phyloP scores from a whole-genome alignment of 1,140 invertebrate genomes.

The Xylocopa sonorina region DNA sequence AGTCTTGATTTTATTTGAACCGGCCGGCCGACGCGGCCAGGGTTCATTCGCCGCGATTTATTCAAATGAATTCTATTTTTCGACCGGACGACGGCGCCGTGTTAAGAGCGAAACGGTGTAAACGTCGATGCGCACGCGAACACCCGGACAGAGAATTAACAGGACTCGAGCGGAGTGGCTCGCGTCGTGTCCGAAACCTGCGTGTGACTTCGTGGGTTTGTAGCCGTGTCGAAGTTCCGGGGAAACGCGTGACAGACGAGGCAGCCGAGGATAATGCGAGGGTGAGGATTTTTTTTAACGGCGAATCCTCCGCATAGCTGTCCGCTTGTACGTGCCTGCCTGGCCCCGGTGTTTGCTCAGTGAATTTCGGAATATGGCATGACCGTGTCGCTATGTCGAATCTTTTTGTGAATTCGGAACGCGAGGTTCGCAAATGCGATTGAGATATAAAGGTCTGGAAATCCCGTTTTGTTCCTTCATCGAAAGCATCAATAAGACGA shows the following conservation, averaged over 20 bases:
- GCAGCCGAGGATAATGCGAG: background rate
- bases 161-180: background rate
- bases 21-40: background rate
- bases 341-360: too few species aligned
- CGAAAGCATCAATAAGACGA: too few species aligned
- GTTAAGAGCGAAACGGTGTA: slow-evolving; percentile 39
- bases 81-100: background rate
- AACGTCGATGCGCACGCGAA: slow-evolving; percentile 21
- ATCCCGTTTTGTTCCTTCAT: too few species aligned
- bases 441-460: too few species aligned
- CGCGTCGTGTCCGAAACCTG: background rate
- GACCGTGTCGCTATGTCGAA: too few species aligned
- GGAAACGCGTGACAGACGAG: slow-evolving; percentile 21
- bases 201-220: slow-evolving; percentile 15
- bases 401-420: too few species aligned
- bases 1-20: background rate
- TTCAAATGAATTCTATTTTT: slow-evolving; percentile 30
- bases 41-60: slow-evolving; percentile 2
- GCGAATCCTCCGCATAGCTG: background rate
- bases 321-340: too few species aligned
- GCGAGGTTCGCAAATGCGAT: too few species aligned
- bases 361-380: too few species aligned
- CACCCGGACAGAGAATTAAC: slow-evolving; percentile 22
- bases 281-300: background rate
- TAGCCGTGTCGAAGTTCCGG: background rate